Percentiles rank a stretch among this genome's conserved stretches.
Conservation (phyloP, 2,888 invertebrate species). For the Pogonocherus hispidulus region DNA sequence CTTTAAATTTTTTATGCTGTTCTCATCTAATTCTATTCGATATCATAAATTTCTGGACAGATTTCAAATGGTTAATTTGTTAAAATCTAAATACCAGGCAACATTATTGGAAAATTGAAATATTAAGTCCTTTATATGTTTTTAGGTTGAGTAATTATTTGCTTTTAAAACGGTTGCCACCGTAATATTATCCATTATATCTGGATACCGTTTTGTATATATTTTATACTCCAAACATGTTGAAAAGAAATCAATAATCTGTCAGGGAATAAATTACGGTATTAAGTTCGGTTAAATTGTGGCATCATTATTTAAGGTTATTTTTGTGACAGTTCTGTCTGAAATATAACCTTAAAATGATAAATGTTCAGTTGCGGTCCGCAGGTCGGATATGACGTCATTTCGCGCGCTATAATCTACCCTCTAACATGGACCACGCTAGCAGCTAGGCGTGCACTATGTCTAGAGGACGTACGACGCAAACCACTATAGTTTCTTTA, state of each 20-base stretch:
- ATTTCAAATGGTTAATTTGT: too few relatives aligned
- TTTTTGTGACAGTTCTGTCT: conserved; percentile 11
- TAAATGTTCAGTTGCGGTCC: conserved; percentile 27
- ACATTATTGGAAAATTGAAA: too few relatives aligned
- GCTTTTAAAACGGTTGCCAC: too few relatives aligned
- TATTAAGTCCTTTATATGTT: too few relatives aligned
- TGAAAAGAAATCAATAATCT: background rate
- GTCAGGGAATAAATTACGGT: background rate
- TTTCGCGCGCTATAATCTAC: conserved; percentile 24
- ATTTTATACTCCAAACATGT: background rate
- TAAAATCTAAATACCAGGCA: too few relatives aligned
- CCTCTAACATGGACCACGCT: conserved; percentile 50
- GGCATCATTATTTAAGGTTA: conserved; percentile 23
- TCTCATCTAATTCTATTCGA: too few relatives aligned
- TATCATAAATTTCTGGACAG: too few relatives aligned
- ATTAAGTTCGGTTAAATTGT: background rate
- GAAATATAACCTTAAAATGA: conserved; percentile 11
- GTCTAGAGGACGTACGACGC: conserved; percentile 47
- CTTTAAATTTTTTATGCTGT: too few relatives aligned
- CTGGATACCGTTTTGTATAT: too few relatives aligned
- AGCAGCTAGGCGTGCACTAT: conserved; percentile 57
- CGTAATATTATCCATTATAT: too few relatives aligned
- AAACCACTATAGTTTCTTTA: conserved; percentile 41
- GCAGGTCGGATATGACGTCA: conserved; percentile 9
- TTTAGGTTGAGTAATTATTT: too few relatives aligned